phyloP scores from a whole-genome alignment of 1,140 invertebrate species.

The Aphaenogaster floridana region DNA sequence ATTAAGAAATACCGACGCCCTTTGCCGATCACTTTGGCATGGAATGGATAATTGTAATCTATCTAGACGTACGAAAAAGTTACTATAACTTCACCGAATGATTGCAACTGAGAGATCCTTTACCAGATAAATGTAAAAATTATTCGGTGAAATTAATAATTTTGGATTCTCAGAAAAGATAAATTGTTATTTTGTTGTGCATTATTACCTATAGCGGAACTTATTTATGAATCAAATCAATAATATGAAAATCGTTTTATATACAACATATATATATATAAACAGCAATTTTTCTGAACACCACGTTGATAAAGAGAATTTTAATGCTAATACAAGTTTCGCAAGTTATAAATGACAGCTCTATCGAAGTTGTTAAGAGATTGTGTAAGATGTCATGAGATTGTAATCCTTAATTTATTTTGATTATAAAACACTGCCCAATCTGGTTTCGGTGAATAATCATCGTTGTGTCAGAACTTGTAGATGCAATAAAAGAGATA shows the following conservation, averaged over 20 bases:
- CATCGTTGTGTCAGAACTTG: neutral
- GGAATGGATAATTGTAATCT: neutral
- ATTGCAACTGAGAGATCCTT: too few species aligned
- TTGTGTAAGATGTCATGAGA: neutral
- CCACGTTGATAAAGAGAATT: neutral
- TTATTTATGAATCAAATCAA: too few species aligned
- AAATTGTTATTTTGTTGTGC: too few species aligned
- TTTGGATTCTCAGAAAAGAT: too few species aligned
- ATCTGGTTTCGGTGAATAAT: slow-evolving; percentile 16
- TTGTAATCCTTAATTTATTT: slow-evolving; percentile 30
- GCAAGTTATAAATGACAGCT: slow-evolving; percentile 38
- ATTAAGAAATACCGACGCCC: slow-evolving; percentile 49
- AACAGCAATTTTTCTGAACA: neutral
- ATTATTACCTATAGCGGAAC: too few species aligned
- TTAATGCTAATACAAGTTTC: neutral
- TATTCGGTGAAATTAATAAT: too few species aligned
- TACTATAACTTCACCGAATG: too few species aligned
- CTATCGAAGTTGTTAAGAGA: neutral
- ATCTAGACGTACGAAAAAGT: neutral
- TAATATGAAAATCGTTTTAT: neutral
- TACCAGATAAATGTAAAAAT: too few species aligned
- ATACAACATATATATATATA: too few species aligned
- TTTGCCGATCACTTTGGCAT: neutral
- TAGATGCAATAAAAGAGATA: slow-evolving; percentile 20
- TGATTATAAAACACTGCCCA: slow-evolving; percentile 23